Conservation (phyloP, 1,140 invertebrate genomes). For the Triops cancriformis region DNA sequence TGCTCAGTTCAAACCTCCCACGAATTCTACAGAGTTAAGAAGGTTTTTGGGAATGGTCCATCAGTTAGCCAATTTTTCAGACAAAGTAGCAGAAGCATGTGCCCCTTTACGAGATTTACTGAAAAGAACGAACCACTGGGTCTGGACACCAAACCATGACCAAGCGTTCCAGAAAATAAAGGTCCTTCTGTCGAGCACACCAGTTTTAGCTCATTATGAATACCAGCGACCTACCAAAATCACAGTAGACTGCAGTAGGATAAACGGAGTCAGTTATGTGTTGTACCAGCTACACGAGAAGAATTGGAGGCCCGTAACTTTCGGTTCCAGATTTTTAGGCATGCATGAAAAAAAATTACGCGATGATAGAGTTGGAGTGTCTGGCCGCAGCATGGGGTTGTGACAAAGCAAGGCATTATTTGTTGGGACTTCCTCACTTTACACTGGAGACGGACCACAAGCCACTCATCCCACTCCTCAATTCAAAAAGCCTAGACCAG, state of each 20-base stretch:
- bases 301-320: constrained; percentile 27
- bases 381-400: constrained; percentile 28
- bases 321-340: constrained; percentile 24
- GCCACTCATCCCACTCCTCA: constrained; percentile 28
- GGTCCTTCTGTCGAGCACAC: background rate
- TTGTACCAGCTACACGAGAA: constrained; percentile 26
- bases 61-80: constrained; percentile 19
- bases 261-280: constrained; percentile 24
- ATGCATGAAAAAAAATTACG: constrained; percentile 29
- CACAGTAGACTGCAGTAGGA: constrained; percentile 27
- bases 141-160: constrained; percentile 25
- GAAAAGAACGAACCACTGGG: constrained; percentile 5
- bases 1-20: constrained; percentile 25
- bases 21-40: constrained; percentile 14
- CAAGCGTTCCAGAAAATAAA: constrained; percentile 24
- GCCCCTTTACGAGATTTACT: constrained; percentile 21
- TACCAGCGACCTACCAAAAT: constrained; percentile 21
- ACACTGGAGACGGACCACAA: constrained; percentile 28
- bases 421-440: constrained; percentile 29
- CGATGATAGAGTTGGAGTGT: too few relatives aligned
- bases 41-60: constrained; percentile 25
- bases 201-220: constrained; percentile 28
- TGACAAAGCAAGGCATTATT: constrained; percentile 28
- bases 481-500: constrained; percentile 21
- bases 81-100: constrained; percentile 12